Evolutionary conservation across 2,888 invertebrate genomes (phyloP).

Genomic region (Erebia aethiops): DNA sequence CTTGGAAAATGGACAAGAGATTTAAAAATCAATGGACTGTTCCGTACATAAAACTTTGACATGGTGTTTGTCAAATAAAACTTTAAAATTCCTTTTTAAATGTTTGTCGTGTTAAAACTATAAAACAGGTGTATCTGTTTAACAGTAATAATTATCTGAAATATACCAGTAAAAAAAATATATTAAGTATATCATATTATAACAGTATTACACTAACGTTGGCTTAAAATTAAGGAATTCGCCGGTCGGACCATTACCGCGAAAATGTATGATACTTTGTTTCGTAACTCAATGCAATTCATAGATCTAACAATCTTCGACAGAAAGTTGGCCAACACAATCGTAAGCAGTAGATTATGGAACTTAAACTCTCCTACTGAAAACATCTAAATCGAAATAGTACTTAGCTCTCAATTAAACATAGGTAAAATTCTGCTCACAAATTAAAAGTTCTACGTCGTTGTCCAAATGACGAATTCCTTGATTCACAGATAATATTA

Average conservation of each 20-base stretch:
- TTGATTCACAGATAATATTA: conserved; percentile 31
- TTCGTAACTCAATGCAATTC: neutral
- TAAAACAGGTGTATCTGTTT: conserved; percentile 74
- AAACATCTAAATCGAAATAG: neutral
- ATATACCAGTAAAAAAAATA: conserved; percentile 80
- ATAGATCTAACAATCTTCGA: neutral
- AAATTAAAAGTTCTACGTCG: neutral
- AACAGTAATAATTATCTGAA: conserved; percentile 81
- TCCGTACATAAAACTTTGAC: conserved; percentile 54
- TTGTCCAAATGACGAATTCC: conserved; percentile 28
- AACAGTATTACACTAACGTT: conserved; percentile 68
- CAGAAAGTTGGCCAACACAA: neutral
- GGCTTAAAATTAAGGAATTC: conserved; percentile 47
- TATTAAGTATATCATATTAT: conserved; percentile 70
- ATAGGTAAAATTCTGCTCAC: neutral
- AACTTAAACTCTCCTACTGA: neutral
- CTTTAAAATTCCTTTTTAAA: conserved; percentile 66
- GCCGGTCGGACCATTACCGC: conserved; percentile 13
- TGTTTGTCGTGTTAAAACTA: conserved; percentile 70
- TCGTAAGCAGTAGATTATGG: neutral
- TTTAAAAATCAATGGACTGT: conserved; percentile 72
- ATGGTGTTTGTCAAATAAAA: conserved; percentile 50
- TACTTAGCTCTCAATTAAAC: neutral
- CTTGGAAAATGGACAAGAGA: conserved; percentile 80
- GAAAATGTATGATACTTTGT: neutral